Conservation (phyloP, 2,797 vertebrate genomes). For the Paramormyrops hopkinsi region DNA sequence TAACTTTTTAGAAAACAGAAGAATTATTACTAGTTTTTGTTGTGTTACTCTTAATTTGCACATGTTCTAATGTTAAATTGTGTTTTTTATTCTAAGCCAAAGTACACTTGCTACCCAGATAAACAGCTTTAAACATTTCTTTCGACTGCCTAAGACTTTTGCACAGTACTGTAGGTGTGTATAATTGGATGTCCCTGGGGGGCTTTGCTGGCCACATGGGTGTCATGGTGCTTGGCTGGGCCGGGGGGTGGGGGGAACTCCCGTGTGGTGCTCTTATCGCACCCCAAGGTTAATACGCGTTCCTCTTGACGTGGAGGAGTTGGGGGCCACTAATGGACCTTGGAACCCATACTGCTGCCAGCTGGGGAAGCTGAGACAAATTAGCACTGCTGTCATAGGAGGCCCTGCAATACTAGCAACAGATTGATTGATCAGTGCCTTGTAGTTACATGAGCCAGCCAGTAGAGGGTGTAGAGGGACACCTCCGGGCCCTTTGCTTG, state of each 20-base stretch:
- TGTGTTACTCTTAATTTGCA: too few species aligned
- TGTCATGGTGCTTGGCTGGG: neutral
- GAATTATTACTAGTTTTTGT: too few species aligned
- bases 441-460: neutral
- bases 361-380: neutral
- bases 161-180: neutral
- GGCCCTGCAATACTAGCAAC: neutral
- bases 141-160: too few species aligned
- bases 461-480: neutral
- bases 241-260: neutral
- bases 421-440: neutral
- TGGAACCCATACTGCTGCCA: neutral
- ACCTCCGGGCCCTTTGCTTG: conserved; percentile 25
- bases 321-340: neutral
- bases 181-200: neutral
- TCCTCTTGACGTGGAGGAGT: neutral
- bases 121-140: too few species aligned
- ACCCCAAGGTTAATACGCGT: neutral
- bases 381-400: neutral
- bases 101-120: too few species aligned
- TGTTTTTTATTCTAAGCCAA: too few species aligned
- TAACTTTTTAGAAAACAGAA: too few species aligned
- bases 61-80: too few species aligned
- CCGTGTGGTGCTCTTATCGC: neutral
- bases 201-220: neutral